These are phyloP conservation scores for Microtus montanus DNA, from an alignment of 2,113 vertebrate species.

Conservation along the genomic window DNA sequence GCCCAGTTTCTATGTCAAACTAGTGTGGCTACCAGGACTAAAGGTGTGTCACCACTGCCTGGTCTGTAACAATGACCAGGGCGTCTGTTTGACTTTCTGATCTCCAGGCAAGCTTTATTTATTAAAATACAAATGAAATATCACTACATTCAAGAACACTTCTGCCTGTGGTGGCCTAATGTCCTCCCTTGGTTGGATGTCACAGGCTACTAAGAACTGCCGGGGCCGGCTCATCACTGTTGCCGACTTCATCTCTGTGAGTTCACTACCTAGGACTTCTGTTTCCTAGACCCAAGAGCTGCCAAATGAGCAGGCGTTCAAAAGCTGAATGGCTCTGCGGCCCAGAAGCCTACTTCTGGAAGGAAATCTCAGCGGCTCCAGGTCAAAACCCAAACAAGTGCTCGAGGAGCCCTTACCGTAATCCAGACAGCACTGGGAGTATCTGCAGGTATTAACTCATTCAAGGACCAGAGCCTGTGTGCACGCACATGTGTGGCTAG, in stretches of 20 bases:
- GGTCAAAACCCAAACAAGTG: background rate
- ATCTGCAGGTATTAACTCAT: rapidly evolving
- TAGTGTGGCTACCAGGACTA: no score
- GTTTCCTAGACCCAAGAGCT: background rate
- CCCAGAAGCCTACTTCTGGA: background rate
- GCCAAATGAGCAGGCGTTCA: background rate
- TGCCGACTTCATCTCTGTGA: background rate
- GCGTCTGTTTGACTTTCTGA: no score
- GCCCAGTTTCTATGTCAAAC: no score
- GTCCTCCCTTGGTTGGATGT: background rate
- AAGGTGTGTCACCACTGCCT: no score
- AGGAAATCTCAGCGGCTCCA: background rate
- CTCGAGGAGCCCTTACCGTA: rapidly evolving
- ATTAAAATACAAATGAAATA: no score
- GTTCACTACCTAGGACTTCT: background rate
- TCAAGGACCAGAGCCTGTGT: no score
- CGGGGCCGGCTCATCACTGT: background rate
- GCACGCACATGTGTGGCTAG: rapidly evolving
- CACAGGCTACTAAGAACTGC: background rate
- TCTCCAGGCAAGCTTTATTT: no score
- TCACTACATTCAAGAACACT: no score
- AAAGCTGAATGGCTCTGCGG: background rate
- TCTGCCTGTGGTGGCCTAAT: background rate
- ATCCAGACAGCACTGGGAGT: rapidly evolving
- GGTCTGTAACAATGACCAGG: no score